Evolutionary conservation across 2,888 invertebrate species (phyloP).

Genomic region (Saturnia japonica): DNA sequence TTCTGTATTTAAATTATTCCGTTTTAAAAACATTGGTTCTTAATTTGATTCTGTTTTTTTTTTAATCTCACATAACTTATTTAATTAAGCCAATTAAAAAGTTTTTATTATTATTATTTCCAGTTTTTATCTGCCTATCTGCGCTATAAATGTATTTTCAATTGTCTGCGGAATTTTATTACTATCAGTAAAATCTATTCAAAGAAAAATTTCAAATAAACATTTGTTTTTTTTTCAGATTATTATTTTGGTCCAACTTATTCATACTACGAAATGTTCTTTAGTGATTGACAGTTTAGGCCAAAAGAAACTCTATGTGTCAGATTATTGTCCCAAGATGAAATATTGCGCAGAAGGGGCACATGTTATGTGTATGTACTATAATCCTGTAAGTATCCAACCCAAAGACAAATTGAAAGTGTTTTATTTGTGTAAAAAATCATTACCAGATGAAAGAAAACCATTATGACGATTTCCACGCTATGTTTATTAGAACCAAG

Average conservation of each 20-base stretch:
- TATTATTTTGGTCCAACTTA: constrained; percentile 25
- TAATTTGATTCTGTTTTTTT: too few species aligned
- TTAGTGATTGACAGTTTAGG: constrained; percentile 42
- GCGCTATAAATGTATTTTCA: too few species aligned
- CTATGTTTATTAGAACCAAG: too few species aligned
- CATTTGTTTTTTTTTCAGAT: constrained; percentile 31
- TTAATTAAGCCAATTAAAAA: too few species aligned
- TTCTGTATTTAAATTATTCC: too few species aligned
- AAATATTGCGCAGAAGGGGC: constrained; percentile 55
- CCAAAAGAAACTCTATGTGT: constrained; percentile 42
- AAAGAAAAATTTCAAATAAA: neutral
- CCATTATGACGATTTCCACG: too few species aligned
- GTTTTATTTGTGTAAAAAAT: neutral
- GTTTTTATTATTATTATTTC: too few species aligned
- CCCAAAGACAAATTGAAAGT: neutral
- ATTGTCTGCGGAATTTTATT: too few species aligned
- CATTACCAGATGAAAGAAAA: neutral
- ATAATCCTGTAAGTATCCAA: constrained; percentile 54
- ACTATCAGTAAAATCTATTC: neutral
- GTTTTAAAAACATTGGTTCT: too few species aligned
- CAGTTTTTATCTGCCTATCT: too few species aligned
- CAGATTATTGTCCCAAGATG: constrained; percentile 58
- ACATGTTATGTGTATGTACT: constrained; percentile 66
- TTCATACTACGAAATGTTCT: constrained; percentile 34
- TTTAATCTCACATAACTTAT: too few species aligned